Percentiles rank a stretch among this genome's conserved stretches.
phyloP scores from a whole-genome alignment of 2,113 vertebrate species.

The Phodopus roborovskii region DNA sequence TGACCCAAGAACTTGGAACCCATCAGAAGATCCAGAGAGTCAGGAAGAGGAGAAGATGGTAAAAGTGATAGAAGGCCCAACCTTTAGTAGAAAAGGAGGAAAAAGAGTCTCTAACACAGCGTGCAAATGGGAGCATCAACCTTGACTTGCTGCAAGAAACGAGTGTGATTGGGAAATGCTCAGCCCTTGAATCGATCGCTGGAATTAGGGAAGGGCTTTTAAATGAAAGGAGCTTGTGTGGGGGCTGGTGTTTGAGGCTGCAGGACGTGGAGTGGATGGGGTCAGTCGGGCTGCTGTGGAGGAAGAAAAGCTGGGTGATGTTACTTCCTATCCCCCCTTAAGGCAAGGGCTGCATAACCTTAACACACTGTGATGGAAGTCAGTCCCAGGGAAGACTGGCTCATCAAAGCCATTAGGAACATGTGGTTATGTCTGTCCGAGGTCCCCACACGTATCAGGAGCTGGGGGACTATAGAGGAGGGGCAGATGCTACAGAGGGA shows the following conservation, averaged over 20 bases:
- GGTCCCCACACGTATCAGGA: neutral
- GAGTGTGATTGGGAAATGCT: neutral
- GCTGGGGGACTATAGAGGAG: neutral
- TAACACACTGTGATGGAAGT: neutral
- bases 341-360: neutral
- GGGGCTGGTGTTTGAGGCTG: neutral
- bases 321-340: neutral
- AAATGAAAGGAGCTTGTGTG: neutral
- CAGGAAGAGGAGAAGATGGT: neutral
- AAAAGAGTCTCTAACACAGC: neutral
- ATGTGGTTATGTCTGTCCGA: neutral
- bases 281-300: neutral
- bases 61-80: neutral
- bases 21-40: neutral
- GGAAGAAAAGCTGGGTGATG: neutral
- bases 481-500: neutral
- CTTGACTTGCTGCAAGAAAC: neutral
- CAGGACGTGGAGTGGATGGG: neutral
- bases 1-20: neutral
- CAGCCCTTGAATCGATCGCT: neutral
- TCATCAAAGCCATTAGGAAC: neutral
- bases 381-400: neutral
- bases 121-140: neutral
- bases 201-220: neutral
- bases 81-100: neutral